phyloP scores from a whole-genome alignment of 1,140 invertebrate genomes.

The Triops cancriformis region DNA sequence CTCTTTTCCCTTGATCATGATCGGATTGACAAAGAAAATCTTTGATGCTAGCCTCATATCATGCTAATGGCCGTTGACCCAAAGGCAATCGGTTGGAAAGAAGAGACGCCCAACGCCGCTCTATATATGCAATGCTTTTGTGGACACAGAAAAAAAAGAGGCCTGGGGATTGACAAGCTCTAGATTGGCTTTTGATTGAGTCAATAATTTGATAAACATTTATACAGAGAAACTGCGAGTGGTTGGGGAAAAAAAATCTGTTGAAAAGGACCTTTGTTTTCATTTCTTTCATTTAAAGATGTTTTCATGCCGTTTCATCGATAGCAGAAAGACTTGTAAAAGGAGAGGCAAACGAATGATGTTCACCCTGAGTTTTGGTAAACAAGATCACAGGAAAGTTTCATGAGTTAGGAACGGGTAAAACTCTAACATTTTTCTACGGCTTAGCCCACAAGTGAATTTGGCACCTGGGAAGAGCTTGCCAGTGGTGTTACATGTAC shows the following conservation, averaged over 20 bases:
- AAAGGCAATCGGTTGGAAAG: conserved; percentile 4
- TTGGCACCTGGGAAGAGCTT: conserved; percentile 2
- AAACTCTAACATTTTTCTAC: not conserved
- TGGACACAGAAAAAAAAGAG: not conserved
- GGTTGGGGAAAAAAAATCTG: not conserved
- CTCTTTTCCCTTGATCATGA: conserved; percentile 1
- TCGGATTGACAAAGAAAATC: conserved; percentile 10
- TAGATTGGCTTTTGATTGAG: conserved; percentile 14
- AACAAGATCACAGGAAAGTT: too few relatives aligned
- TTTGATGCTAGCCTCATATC: conserved; percentile 10
- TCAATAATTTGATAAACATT: conserved; percentile 3
- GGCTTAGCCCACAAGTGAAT: not conserved
- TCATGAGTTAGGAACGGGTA: too few relatives aligned
- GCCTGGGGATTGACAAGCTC: not conserved
- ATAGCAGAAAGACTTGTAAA: not conserved
- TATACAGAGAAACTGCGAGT: not conserved
- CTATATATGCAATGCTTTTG: conserved; percentile 3
- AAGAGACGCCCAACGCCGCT: not conserved
- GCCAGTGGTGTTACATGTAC: not conserved
- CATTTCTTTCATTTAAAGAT: not conserved
- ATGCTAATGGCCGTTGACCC: conserved; percentile 8
- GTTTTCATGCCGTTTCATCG: not conserved
- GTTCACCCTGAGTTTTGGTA: not conserved
- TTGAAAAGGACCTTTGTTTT: not conserved
- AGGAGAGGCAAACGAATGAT: not conserved